These are phyloP conservation scores for Papilio machaon DNA, from an alignment of 1,140 invertebrate genomes.

Conservation along the genomic window DNA sequence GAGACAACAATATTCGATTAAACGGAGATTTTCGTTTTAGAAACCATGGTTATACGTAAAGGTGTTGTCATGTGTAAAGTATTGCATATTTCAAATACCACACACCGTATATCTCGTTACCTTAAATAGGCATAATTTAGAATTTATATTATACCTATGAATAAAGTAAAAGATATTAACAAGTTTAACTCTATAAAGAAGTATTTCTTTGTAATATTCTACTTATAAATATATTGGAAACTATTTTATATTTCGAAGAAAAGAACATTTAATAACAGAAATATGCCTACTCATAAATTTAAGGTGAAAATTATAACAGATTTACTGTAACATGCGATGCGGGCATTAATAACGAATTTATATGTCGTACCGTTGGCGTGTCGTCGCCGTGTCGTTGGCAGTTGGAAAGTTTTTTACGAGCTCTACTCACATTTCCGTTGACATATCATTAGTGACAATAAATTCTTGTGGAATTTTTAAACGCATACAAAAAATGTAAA, in stretches of 20 bases:
- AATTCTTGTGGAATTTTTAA: slow-evolving; percentile 13
- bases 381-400: slow-evolving; percentile 21
- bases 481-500: neutral
- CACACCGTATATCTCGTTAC: too few species aligned
- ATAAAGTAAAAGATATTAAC: too few species aligned
- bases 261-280: neutral
- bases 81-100: too few species aligned
- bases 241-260: neutral
- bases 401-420: slow-evolving; percentile 27
- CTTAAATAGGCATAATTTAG: too few species aligned
- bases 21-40: too few species aligned
- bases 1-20: too few species aligned
- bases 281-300: slow-evolving; percentile 24
- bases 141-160: too few species aligned
- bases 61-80: too few species aligned
- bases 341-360: slow-evolving; percentile 33
- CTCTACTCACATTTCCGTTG: slow-evolving; percentile 29
- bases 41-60: too few species aligned
- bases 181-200: too few species aligned
- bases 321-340: slow-evolving; percentile 25
- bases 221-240: neutral
- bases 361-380: slow-evolving; percentile 6
- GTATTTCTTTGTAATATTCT: too few species aligned
- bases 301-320: slow-evolving; percentile 30
- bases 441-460: slow-evolving; percentile 34